phyloP scores from a whole-genome alignment of 2,797 vertebrate species.

The Lycodopsis pacificus region DNA sequence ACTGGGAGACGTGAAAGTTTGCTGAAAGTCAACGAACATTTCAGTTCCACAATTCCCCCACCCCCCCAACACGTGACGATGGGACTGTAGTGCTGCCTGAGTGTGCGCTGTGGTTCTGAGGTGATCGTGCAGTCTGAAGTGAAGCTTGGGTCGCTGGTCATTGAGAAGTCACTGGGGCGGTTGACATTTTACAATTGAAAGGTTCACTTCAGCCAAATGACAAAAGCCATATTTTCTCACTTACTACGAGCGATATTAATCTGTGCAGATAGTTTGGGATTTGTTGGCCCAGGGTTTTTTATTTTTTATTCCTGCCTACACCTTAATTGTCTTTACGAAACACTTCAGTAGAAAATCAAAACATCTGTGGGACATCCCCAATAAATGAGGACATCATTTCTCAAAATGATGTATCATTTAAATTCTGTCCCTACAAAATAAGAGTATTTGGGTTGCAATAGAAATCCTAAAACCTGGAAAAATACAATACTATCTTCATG shows the following conservation, averaged over 20 bases:
- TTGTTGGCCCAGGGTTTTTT: not conserved
- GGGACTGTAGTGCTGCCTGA: conserved; percentile 3
- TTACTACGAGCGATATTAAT: not conserved
- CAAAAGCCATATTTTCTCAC: not conserved
- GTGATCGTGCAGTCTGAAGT: not conserved
- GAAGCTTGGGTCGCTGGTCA: not conserved
- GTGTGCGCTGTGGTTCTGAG: not conserved
- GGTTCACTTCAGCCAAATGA: conserved; percentile 26
- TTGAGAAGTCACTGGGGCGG: conserved; percentile 5
- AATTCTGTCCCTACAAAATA: not conserved
- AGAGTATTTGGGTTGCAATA: not conserved
- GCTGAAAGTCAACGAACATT: not conserved
- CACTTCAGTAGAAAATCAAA: not conserved
- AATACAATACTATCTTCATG: not conserved
- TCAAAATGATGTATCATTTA: not conserved
- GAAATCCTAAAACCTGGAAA: conserved; percentile 1
- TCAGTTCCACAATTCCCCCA: too few species aligned
- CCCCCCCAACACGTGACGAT: not conserved
- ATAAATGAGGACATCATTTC: not conserved
- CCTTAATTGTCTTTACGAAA: not conserved
- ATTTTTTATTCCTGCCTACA: not conserved
- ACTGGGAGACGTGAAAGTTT: conserved; percentile 1
- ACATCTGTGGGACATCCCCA: not conserved
- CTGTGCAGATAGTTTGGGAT: not conserved
- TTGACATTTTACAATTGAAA: conserved; percentile 10